phyloP scores from a whole-genome alignment of 2,888 invertebrate genomes.

The Sminthurides aquaticus region DNA sequence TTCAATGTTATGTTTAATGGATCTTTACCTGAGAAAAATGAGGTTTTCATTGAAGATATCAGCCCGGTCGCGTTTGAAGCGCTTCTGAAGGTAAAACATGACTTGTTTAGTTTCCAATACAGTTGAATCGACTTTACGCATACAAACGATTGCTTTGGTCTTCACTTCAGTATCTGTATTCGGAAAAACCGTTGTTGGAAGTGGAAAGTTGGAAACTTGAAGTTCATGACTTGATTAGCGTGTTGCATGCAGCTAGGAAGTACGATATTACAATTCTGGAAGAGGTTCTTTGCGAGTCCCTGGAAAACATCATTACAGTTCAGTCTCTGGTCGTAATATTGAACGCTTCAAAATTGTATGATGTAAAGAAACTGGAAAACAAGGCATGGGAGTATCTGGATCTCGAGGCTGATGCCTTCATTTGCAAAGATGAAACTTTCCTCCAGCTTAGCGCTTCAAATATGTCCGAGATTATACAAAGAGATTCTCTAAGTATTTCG shows the following conservation, averaged over 20 bases:
- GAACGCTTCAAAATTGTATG: not conserved
- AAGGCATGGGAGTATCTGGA: not conserved
- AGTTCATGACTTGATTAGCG: not conserved
- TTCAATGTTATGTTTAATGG: constrained; percentile 14
- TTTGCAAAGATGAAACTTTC: not conserved
- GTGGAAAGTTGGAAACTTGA: not conserved
- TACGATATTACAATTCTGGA: not conserved
- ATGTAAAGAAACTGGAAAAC: not conserved
- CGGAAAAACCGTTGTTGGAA: not conserved
- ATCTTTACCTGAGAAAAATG: constrained; percentile 4
- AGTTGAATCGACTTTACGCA: no score
- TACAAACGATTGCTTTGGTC: no score
- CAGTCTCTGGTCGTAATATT: not conserved
- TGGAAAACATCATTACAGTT: not conserved
- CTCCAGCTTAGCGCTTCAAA: not conserved
- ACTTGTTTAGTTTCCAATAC: not conserved
- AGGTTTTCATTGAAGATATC: not conserved
- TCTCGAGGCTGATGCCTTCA: not conserved
- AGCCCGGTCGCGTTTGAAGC: constrained; percentile 2
- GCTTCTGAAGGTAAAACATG: constrained; percentile 1
- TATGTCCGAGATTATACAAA: not conserved
- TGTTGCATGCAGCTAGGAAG: not conserved
- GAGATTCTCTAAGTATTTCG: constrained; percentile 11
- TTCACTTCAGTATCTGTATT: not conserved
- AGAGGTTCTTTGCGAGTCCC: not conserved